A percentile compares a stretch with the other conserved stretches of the same genome.
Conservation (phyloP, 92 coral and sea anemone genomes). For the Umimayanthus chanpuru region DNA sequence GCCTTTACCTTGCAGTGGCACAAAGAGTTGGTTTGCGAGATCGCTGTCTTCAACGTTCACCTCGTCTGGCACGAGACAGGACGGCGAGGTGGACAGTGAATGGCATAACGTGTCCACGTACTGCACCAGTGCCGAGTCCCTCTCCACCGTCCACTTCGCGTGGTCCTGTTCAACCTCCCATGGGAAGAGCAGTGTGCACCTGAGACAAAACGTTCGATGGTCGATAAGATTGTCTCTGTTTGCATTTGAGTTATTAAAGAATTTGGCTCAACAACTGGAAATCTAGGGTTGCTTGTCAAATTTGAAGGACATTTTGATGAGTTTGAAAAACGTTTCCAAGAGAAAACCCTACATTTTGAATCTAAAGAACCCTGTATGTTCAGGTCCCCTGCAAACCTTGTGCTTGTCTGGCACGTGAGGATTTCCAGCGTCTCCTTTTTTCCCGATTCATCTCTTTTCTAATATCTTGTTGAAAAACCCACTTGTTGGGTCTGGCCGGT, state of each 20-base stretch:
- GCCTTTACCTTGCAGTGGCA: conserved; percentile 77
- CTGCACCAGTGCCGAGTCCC: conserved; percentile 77
- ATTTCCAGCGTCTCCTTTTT: too few relatives aligned
- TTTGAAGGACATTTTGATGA: too few relatives aligned
- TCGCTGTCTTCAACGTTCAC: conserved; percentile 68
- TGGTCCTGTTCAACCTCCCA: conserved; percentile 84
- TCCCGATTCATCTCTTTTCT: too few relatives aligned
- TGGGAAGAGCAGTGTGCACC: conserved; percentile 80
- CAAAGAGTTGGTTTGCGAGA: conserved; percentile 65
- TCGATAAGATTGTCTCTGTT: background rate
- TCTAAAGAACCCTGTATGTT: too few relatives aligned
- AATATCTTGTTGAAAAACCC: too few relatives aligned
- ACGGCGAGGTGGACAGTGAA: conserved; percentile 85
- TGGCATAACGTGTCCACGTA: conserved; percentile 82
- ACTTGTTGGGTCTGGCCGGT: too few relatives aligned
- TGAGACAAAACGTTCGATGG: conserved; percentile 12
- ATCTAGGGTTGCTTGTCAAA: too few relatives aligned
- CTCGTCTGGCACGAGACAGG: conserved; percentile 94
- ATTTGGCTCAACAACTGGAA: background rate
- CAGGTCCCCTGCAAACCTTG: too few relatives aligned
- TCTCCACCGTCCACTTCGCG: conserved; percentile 76
- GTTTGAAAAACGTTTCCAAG: too few relatives aligned
- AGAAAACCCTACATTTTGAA: too few relatives aligned
- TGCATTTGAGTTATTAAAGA: background rate
- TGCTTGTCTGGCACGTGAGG: too few relatives aligned